Percentiles rank a stretch among this genome's conserved stretches.
Conservation (phyloP, 2,797 vertebrate genomes). For the Pangasius macronema region DNA sequence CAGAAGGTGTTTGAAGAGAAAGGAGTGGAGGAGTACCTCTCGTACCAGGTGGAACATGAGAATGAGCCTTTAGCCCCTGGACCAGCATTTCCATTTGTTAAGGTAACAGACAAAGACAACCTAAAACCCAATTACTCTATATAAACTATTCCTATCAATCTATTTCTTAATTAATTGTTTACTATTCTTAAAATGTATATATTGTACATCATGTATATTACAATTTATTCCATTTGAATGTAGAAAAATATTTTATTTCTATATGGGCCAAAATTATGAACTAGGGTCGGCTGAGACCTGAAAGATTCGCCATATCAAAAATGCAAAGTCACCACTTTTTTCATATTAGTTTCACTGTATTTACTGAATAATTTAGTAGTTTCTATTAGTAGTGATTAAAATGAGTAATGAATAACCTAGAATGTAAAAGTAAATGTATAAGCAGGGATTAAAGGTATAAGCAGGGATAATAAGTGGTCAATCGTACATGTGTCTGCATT, state of each 20-base stretch:
- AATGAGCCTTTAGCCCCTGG: conserved; percentile 91
- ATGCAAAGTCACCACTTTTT: background rate
- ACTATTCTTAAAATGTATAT: background rate
- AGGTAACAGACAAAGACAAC: conserved; percentile 73
- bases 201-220: background rate
- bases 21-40: conserved; percentile 92
- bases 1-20: conserved; percentile 87
- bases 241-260: background rate
- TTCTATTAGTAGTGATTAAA: background rate
- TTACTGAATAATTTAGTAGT: background rate
- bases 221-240: background rate
- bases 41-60: conserved; percentile 92
- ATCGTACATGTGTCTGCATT: background rate
- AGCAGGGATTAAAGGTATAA: background rate
- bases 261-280: background rate
- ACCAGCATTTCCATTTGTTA: conserved; percentile 92
- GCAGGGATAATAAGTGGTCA: background rate
- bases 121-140: background rate
- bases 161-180: background rate
- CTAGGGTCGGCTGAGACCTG: background rate
- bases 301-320: background rate
- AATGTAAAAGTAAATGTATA: background rate
- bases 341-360: background rate
- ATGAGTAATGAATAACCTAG: background rate
- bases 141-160: background rate